These are phyloP conservation scores for Tetrax tetrax DNA, from an alignment of 2,113 vertebrate species.

Conservation along the genomic window DNA sequence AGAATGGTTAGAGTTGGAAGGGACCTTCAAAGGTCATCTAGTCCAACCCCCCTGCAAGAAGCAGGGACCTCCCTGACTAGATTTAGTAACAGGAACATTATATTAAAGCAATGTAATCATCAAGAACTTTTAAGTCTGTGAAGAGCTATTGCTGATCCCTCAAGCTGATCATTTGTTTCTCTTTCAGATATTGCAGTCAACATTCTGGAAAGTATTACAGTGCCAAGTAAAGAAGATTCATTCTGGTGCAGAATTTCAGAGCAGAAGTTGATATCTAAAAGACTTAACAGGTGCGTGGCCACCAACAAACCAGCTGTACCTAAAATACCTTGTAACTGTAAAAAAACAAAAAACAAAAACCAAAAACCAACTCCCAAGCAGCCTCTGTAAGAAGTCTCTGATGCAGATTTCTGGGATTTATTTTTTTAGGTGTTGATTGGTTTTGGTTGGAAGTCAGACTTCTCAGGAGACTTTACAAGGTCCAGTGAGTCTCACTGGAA, in stretches of 20 bases:
- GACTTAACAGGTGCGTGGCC: not conserved
- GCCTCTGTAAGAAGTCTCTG: not conserved
- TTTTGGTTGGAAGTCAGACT: not conserved
- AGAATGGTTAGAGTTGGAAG: no score
- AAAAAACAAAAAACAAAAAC: not conserved
- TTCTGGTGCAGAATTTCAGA: not conserved
- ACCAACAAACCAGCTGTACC: not conserved
- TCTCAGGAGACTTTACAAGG: not conserved
- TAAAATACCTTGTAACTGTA: not conserved
- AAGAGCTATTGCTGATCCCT: conserved; percentile 13
- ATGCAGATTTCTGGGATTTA: not conserved
- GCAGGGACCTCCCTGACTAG: no score
- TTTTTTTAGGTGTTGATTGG: not conserved
- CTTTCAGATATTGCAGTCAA: not conserved
- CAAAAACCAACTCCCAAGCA: not conserved
- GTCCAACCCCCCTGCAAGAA: no score
- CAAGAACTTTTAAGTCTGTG: not conserved
- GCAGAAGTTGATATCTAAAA: not conserved
- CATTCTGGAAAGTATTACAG: not conserved
- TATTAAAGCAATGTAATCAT: not conserved
- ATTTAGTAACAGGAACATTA: not conserved
- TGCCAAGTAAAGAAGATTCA: not conserved
- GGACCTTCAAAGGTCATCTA: no score
- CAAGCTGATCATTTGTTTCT: conserved; percentile 35
- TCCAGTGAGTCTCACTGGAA: not conserved